Percentiles rank a stretch among this genome's conserved stretches.
phyloP scores from a whole-genome alignment of 2,113 vertebrate species.

The Phyllostomus discolor region DNA sequence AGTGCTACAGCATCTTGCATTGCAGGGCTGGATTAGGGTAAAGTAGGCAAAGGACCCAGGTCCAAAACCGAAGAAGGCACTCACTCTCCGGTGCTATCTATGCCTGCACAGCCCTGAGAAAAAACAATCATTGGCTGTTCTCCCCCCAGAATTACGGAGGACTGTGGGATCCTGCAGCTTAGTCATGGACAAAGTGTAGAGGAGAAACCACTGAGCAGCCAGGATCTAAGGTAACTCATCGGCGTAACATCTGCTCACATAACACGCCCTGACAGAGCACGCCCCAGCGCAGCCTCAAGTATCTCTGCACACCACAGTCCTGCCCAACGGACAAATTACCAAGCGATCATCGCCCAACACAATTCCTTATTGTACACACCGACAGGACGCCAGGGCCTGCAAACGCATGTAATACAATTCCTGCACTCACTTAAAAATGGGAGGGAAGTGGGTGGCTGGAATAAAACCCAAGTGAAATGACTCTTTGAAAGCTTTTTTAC shows the following conservation, averaged over 20 bases:
- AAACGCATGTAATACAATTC: neutral
- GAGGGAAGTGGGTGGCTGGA: neutral
- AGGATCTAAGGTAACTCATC: neutral
- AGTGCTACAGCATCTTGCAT: neutral
- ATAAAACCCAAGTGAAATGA: neutral
- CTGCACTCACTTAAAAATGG: neutral
- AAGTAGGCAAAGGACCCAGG: neutral
- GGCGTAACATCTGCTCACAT: neutral
- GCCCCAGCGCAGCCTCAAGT: neutral
- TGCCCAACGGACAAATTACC: neutral
- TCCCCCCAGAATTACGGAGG: neutral
- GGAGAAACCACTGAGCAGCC: neutral
- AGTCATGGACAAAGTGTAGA: neutral
- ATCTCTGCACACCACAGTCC: neutral
- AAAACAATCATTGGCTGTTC: neutral
- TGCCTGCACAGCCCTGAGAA: neutral
- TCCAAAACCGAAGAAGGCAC: neutral
- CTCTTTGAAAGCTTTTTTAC: constrained; percentile 46
- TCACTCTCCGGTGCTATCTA: neutral
- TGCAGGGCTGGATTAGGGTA: neutral
- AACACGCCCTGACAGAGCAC: neutral
- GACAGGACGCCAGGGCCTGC: neutral
- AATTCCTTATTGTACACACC: neutral
- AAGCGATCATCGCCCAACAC: neutral
- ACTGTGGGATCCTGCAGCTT: neutral